Base-by-base conservation (phyloP, 2,888 invertebrate species). In the Nasonovia ribisnigri region DNA sequence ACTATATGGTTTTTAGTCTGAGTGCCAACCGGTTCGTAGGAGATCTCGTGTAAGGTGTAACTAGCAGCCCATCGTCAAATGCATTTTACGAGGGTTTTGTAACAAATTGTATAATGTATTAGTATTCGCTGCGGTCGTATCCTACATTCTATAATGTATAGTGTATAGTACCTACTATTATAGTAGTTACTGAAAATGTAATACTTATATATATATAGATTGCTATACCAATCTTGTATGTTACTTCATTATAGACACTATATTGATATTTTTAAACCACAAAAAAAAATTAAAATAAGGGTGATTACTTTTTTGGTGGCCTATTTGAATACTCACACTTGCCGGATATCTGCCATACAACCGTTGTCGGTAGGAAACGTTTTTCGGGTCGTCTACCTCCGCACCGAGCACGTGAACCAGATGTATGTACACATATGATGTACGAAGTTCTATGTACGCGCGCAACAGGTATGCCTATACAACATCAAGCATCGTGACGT, bases 331-430 rank as follows among this genome's bases (percentile, higher is more conserved):
- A 24, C 36, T 77, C 77, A 77, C 36, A 77, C 36, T 77, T 77
- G 77, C 36, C 77, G 77, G 77, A 77, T 77, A 77, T 77, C 77
- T 77, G 77, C 36, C 36, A 36, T 36, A 42, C 36, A 77, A 77
- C 20, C 88, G 36, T 20, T 5, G 51, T 54, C 11, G 42, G 51
- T 20, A 16, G 60, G 77, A 77, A 90, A 90, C 90, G 84, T 48
- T 36, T 91, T 91, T 84, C 91, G 91, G 91, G 91, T 91, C 91
- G 84, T 57, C 91, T 91, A 91, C 91, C 91, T 91, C 84, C 16
- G 48, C 11, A 29, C 13, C 54, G 20, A 67, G 5, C 60, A 8
- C 51, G 16, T 36, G 26, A 77, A 48, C 46, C 90, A 91, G 84
- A 84, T 29, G 51, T 88, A 88, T 10, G 16, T 48, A 36, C 36